phyloP scores from a whole-genome alignment of 1,140 invertebrate species.

The Drosophila pandora region DNA sequence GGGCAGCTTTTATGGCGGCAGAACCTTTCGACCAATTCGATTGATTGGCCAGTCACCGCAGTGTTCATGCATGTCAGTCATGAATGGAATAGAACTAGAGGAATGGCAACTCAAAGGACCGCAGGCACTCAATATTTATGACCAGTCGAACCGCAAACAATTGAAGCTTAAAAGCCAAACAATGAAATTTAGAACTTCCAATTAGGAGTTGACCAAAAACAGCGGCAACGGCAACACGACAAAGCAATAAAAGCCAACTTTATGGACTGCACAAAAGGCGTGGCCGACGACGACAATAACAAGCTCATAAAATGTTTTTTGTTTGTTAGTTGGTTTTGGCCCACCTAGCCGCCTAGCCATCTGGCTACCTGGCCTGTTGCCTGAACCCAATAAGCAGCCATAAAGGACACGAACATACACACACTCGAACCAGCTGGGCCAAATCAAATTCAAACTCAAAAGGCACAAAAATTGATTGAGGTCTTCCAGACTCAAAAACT shows the following conservation, averaged over 20 bases:
- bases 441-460: conserved; percentile 56
- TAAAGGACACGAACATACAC: conserved; percentile 29
- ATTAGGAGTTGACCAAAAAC: conserved; percentile 66
- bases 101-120: conserved; percentile 1
- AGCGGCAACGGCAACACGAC: conserved; percentile 34
- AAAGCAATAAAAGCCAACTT: conserved; percentile 59
- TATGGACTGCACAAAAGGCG: conserved; percentile 58
- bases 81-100: conserved; percentile 27
- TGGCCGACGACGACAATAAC: conserved; percentile 67
- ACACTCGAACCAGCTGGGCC: conserved; percentile 11
- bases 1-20: not conserved
- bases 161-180: conserved; percentile 80
- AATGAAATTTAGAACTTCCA: conserved; percentile 80
- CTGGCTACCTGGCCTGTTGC: conserved; percentile 8
- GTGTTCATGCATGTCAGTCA: conserved; percentile 38
- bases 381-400: conserved; percentile 67
- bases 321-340: conserved; percentile 34
- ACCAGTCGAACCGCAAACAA: conserved; percentile 74
- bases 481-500: conserved; percentile 43
- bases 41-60: conserved; percentile 38
- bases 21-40: conserved; percentile 18
- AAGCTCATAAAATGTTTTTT: conserved; percentile 68
- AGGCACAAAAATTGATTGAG: conserved; percentile 66
- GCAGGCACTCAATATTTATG: conserved; percentile 69
- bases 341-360: conserved; percentile 31